These are phyloP conservation scores for Lepisosteus osseus DNA, from an alignment of 2,113 vertebrate species.

Conservation along the genomic window DNA sequence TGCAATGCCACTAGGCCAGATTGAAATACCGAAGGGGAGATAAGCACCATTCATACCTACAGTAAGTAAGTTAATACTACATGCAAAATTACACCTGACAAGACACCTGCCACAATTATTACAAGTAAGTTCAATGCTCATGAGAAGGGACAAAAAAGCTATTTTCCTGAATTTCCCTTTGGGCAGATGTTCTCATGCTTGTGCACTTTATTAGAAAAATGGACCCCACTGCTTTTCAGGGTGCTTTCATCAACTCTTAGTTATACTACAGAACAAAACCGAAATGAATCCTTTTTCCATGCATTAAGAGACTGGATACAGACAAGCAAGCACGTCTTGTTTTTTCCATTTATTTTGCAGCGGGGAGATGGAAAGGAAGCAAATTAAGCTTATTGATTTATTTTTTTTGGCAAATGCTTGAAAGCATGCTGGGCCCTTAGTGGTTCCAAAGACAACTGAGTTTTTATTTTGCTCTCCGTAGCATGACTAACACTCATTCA, in stretches of 20 bases:
- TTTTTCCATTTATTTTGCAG: background rate
- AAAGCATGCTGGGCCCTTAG: background rate
- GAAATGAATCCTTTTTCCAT: background rate
- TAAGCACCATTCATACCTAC: too few relatives aligned
- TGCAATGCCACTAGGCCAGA: too few relatives aligned
- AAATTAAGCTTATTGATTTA: conserved; percentile 15
- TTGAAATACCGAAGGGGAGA: too few relatives aligned
- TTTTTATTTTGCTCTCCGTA: conserved; percentile 3
- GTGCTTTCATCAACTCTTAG: background rate
- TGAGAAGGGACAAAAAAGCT: too few relatives aligned
- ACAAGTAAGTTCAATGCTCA: too few relatives aligned
- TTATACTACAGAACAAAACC: background rate
- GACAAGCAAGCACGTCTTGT: background rate
- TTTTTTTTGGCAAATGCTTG: background rate
- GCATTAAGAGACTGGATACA: background rate
- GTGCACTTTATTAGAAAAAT: conserved; percentile 1
- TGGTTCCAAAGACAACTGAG: background rate
- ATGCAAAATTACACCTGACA: too few relatives aligned
- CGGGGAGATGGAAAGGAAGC: background rate
- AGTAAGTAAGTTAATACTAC: too few relatives aligned
- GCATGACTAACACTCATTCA: background rate
- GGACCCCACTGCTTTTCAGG: background rate
- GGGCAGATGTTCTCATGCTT: background rate
- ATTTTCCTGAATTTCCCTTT: background rate
- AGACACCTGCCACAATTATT: too few relatives aligned